A percentile compares a stretch with the other conserved stretches of the same genome.
Conservation (phyloP, 2,113 vertebrate species). For the Oryzias woworae region DNA sequence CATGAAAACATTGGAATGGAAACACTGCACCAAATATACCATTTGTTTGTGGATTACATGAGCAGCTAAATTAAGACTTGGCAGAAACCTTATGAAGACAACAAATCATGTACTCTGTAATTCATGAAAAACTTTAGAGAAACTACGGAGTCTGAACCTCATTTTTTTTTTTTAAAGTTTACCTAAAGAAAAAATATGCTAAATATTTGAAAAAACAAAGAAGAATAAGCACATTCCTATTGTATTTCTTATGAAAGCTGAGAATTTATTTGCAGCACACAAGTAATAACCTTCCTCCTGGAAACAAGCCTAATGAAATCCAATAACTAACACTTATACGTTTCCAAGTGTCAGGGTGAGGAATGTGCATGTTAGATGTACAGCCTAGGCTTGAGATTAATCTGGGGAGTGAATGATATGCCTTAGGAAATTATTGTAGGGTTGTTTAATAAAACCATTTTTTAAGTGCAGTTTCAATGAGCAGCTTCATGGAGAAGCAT, state of each 20-base stretch:
- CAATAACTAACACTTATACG: neutral
- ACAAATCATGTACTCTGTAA: slow-evolving; percentile 34
- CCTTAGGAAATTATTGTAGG: slow-evolving; percentile 9
- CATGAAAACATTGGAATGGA: slow-evolving; percentile 61
- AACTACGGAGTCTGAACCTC: slow-evolving; percentile 5
- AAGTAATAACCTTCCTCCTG: slow-evolving; percentile 39
- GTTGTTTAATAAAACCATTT: slow-evolving; percentile 28
- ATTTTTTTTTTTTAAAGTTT: neutral
- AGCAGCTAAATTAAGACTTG: slow-evolving; percentile 45
- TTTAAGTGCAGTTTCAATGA: slow-evolving; percentile 1
- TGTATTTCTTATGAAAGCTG: neutral
- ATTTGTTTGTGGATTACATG: slow-evolving; percentile 39
- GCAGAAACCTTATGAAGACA: slow-evolving; percentile 21
- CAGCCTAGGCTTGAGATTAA: slow-evolving; percentile 25
- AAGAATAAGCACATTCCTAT: no score
- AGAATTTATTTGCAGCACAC: slow-evolving; percentile 13
- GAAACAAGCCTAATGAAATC: slow-evolving; percentile 42
- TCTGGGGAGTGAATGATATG: slow-evolving; percentile 32
- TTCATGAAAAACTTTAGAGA: slow-evolving; percentile 4
- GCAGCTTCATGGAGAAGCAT: neutral
- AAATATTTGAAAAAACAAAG: neutral
- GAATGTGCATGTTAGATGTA: slow-evolving; percentile 38
- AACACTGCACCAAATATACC: slow-evolving; percentile 45
- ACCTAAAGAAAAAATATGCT: no score
- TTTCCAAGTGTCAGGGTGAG: slow-evolving; percentile 43